These are phyloP conservation scores for Fulmarus glacialis DNA, from an alignment of 2,113 vertebrate species.

Conservation along the genomic window DNA sequence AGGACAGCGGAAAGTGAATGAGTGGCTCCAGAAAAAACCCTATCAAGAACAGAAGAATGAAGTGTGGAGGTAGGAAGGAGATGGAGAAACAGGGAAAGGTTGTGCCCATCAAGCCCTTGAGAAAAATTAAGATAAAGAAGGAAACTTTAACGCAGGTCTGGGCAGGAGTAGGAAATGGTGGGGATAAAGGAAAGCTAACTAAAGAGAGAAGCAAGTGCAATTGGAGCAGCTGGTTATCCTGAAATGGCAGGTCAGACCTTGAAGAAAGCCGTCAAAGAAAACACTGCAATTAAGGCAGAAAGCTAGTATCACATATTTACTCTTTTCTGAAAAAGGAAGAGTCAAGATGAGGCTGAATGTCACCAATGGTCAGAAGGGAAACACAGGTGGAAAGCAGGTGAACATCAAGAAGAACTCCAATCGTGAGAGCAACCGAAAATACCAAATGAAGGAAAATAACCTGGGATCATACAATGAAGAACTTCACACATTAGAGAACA, in stretches of 20 bases:
- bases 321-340: not conserved
- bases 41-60: not conserved
- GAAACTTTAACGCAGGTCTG: not conserved
- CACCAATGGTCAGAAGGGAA: not conserved
- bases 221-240: not conserved
- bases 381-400: not conserved
- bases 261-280: not conserved
- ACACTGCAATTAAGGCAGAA: not conserved
- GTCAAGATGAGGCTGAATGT: not conserved
- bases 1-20: not conserved
- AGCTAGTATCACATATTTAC: not conserved
- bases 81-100: not conserved
- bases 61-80: not conserved
- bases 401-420: not conserved
- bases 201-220: not conserved
- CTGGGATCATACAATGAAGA: not conserved
- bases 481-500: not conserved
- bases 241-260: not conserved
- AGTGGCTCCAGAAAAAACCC: not conserved
- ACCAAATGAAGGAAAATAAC: not conserved
- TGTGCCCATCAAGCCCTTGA: not conserved
- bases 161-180: not conserved
- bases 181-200: not conserved
- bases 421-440: fast-evolving
- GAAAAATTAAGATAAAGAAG: not conserved